phyloP scores from a whole-genome alignment of 2,797 vertebrate species.

The Siniperca obscura region DNA sequence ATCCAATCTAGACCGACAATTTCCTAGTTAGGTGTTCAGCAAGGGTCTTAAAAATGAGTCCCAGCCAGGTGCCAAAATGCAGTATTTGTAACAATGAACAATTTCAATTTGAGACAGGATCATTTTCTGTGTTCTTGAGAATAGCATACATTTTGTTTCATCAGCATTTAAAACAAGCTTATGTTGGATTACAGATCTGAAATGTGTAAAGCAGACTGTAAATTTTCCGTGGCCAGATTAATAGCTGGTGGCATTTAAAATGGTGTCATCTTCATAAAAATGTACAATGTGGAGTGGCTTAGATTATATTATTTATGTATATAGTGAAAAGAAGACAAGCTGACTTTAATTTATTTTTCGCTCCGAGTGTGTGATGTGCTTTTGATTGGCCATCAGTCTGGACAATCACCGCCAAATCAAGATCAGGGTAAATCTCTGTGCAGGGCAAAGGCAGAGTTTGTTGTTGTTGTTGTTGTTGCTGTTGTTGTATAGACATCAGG shows the following conservation, averaged over 20 bases:
- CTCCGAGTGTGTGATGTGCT: constrained; percentile 43
- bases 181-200: background rate
- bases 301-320: no score
- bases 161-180: background rate
- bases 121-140: background rate
- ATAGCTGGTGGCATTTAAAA: background rate
- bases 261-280: background rate
- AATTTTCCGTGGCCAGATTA: background rate
- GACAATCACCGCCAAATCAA: constrained; percentile 58
- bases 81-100: background rate
- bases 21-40: background rate
- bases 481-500: constrained; percentile 36
- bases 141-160: background rate
- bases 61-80: background rate
- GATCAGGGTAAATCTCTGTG: constrained; percentile 41
- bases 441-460: constrained; percentile 24
- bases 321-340: constrained; percentile 2
- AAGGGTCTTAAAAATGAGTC: background rate
- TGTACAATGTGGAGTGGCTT: background rate
- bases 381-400: constrained; percentile 66
- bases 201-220: background rate
- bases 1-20: background rate
- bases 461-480: constrained; percentile 36
- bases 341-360: constrained; percentile 61
- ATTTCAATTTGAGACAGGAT: background rate